Evolutionary conservation across 2,888 invertebrate species (phyloP), one percentile per base, ranked within the genome.

Genomic region (Sinopyrophorus schimmeli): DNA sequence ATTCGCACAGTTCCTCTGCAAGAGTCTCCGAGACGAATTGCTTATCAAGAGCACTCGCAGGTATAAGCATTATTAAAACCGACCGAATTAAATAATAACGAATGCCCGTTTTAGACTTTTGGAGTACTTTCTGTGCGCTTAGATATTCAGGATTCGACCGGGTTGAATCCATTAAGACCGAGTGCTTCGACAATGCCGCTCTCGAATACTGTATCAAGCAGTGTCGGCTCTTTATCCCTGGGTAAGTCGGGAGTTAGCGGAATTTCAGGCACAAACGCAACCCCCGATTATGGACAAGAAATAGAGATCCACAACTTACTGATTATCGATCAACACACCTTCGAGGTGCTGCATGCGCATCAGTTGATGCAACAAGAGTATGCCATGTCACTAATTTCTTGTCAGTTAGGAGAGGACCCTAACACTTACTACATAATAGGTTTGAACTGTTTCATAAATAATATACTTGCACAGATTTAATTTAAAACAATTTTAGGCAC

Each of bases 271-370:
- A 58, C 64, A n/a, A 71, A 67, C 47, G 56, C 64, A 2, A 66
- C 64, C 5, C 68, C 72, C 0, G 83, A 86, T 49, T 78, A 80
- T 64, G 90, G 91, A 0, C 87, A 90, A 67, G 95, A 96, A 74
- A 81, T 92, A 7, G 95, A 96, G 74, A 84, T 92, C 15, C 89
- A 94, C 73, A 91, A 88, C 73, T 79, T 98, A 57, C 80, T 98
- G 15, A 78, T 98, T 35, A 85, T 98, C 49, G 95, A 98, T 77
- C 94, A 96, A 67, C 93, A 97, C 73, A 97, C 96, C 0, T 97
- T 97, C 72, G 96, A 97, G 78, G 94, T 97, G 10, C 76, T 97
- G 24, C 96, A 97, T 74, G 88, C 94, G 0, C 95, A 97, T 74
- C 93, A 95, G 65, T 82, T 99, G 64, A 85, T 89, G 81, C 83